Conservation (phyloP, 2,113 vertebrate genomes). For the Fregetta grallaria region DNA sequence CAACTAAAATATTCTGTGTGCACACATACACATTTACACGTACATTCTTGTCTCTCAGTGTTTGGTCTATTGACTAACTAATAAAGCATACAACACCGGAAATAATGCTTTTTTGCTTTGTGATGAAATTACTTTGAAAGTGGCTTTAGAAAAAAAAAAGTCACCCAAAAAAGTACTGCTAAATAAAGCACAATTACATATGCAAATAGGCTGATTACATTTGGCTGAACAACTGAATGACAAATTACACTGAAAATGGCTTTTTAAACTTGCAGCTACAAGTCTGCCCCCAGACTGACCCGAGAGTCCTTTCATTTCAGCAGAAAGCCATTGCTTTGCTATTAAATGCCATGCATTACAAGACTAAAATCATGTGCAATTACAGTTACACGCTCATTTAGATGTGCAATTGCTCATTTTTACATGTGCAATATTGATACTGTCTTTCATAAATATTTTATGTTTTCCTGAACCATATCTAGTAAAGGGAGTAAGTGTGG, state of each 20-base stretch:
- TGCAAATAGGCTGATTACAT: neutral
- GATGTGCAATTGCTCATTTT: neutral
- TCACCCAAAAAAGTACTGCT: neutral
- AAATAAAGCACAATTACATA: neutral
- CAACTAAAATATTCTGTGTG: neutral
- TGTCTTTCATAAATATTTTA: neutral
- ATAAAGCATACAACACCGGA: neutral
- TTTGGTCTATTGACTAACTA: neutral
- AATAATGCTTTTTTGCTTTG: neutral
- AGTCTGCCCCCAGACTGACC: neutral
- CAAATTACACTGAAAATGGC: neutral
- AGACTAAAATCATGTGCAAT: neutral
- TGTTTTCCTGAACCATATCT: neutral
- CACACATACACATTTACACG: neutral
- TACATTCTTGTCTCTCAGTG: neutral
- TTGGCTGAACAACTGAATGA: neutral
- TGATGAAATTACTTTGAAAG: neutral
- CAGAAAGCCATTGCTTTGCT: slow-evolving; percentile 8
- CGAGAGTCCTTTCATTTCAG: neutral
- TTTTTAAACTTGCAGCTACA: neutral
- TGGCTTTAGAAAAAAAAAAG: neutral
- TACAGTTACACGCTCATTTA: slow-evolving; percentile 34
- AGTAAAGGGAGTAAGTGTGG: neutral
- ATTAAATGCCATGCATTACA: neutral
- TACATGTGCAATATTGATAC: neutral